Evolutionary conservation across 2,113 vertebrate species (phyloP), one percentile per base, ranked within the genome.

Genomic region (Marcusenius ussheri): DNA sequence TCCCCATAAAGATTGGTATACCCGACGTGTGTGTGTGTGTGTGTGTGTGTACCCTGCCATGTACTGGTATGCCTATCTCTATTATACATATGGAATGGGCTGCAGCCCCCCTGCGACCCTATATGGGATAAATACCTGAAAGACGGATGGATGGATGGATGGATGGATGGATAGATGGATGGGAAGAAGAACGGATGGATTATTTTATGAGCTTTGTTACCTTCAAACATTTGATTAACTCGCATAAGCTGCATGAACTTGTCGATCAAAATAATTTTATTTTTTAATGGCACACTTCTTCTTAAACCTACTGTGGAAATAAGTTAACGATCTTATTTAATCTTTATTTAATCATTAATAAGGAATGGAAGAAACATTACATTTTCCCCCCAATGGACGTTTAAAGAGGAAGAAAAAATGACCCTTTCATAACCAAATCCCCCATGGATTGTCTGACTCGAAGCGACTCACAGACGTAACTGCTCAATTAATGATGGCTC

Each of bases 401-500:
- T 46, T 46, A 46, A 49, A 49, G 83, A 47, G 83, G 39, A 77
- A 66, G 62, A 83, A n/a, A 49, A 51, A 89, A 19, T 90, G 45
- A 80, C 31, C 35, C 85, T 49, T 53, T 90, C 85, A 87, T 91
- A 90, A 88, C 74, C 21, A 7, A 39, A 90, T 90, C 87, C 90
- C 88, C 39, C 77, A 88, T 85, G 91, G 92, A 90, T 88, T 83
- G 88, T 86, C 89, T 88, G 87, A 66, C 15, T 46, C 50, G 35
- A n/a, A 50, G 49, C 24, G 11, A 42, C 74, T 19, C 31, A 80
- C 35, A 80, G 74, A 80, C 0, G n/a, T 39, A 80, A 80, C 88
- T 90, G 87, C 53, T 90, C 88, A 88, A 89, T 92, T 91, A 92
- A 89, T 90, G 88, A 89, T 90, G 89, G 92, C 89, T 80, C 27